A percentile compares a stretch with the other conserved stretches of the same genome.
These are phyloP conservation scores for Mastomys natalensis DNA, from an alignment of 2,113 vertebrate genomes.

Conservation along the genomic window DNA sequence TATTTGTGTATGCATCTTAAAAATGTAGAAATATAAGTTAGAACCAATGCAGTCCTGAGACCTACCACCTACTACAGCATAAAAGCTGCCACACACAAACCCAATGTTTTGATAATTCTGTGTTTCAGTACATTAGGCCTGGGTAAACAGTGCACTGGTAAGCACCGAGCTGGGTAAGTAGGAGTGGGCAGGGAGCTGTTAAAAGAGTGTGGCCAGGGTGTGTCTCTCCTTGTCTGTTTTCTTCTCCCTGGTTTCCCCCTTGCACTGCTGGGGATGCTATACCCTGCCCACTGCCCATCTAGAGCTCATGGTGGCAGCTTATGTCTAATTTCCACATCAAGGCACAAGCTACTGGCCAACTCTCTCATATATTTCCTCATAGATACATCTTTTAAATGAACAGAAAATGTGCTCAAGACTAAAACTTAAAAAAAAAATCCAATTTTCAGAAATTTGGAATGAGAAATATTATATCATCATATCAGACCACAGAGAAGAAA, in stretches of 20 bases:
- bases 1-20: neutral
- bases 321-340: neutral
- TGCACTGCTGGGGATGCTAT: neutral
- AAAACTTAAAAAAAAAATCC: neutral
- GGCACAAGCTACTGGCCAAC: neutral
- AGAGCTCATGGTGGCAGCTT: neutral
- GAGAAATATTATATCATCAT: neutral
- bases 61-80: neutral
- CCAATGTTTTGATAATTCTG: neutral
- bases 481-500: neutral
- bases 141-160: neutral
- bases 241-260: neutral
- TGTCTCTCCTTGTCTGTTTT: neutral
- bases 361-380: neutral
- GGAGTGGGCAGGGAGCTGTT: neutral
- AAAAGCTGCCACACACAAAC: neutral
- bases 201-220: neutral
- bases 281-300: fast-evolving
- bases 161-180: neutral
- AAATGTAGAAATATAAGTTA: neutral
- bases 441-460: neutral
- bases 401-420: constrained; percentile 5
- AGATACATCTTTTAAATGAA: constrained; percentile 1
- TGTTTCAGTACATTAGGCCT: neutral
- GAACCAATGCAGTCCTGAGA: neutral